Evolutionary conservation across 2,888 invertebrate genomes (phyloP), one percentile per base, ranked within the genome.

Genomic region (Stenichneumon culpator): DNA sequence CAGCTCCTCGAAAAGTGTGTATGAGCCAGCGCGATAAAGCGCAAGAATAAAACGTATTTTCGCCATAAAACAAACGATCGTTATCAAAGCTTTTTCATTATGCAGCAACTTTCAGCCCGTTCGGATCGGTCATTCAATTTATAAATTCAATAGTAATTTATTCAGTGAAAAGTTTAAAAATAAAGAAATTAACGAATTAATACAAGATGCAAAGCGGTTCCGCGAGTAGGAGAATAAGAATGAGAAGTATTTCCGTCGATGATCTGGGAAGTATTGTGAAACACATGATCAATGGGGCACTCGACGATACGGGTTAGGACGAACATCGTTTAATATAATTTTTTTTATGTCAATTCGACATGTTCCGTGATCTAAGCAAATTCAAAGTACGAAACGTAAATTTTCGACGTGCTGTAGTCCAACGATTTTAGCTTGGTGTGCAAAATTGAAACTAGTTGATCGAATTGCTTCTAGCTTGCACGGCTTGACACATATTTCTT

Each of bases 201-300:
- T 28, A 14, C 11, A 65, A 60, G 39, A 77, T 68, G 54, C 19
- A 19, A 19, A 16, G 44, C 44, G 44, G 7, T 57, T 63, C 9
- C 44, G 14, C 1, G n/a, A 79, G 19, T 67, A 22, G 36, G 25
- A 39, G n/a, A 16, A 60, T 77, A 67, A 86, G 72, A 60, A 36
- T 74, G 19, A 87, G 86, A 84, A 89, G 91, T 14, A 80, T 86
- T 19, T 91, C 90, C 3, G 89, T 85, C 14, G 83, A 89, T 72
- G 88, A 90, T 86, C 77, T 91, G 36, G 79, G 75, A 70, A 86
- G 83, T 67, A 87, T 90, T 14, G 82, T 88, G 7, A 87, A 87
- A 70, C 77, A 78, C 50, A 87, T 90, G 79, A 86, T 90, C 19
- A 82, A 87, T 36, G 73, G 81, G 50, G 85, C 86, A 1, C 82